Conservation (phyloP, 2,888 invertebrate species). For the Andricus curvator region DNA sequence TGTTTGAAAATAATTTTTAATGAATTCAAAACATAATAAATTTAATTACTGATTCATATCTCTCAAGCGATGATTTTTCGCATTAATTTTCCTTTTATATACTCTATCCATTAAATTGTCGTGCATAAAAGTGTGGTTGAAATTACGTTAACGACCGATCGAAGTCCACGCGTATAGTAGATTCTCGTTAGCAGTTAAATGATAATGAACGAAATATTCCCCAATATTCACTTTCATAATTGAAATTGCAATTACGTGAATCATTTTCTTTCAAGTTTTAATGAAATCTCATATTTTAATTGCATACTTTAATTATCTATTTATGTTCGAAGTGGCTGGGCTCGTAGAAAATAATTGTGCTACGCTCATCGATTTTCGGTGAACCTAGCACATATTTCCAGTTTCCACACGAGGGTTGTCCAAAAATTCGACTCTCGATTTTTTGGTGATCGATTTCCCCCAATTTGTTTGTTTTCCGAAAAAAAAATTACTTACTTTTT, state of each 20-base stretch:
- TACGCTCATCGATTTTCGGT: no score
- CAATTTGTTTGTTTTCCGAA: no score
- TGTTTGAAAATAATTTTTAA: not conserved
- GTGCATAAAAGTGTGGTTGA: not conserved
- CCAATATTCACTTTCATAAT: not conserved
- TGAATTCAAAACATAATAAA: not conserved
- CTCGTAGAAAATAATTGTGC: no score
- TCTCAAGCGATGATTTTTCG: not conserved
- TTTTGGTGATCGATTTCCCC: no score
- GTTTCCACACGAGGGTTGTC: no score
- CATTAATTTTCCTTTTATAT: not conserved
- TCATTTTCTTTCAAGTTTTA: not conserved
- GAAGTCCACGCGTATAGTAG: not conserved
- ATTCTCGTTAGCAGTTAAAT: not conserved
- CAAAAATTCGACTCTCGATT: no score
- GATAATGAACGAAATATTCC: not conserved
- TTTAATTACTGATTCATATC: not conserved
- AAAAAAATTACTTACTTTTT: no score
- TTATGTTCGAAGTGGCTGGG: not conserved
- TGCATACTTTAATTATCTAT: not conserved
- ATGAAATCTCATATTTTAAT: not conserved
- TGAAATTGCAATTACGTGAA: not conserved
- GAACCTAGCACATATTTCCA: no score
- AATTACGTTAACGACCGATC: conserved; percentile 3
- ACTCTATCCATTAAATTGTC: not conserved